phyloP scores from a whole-genome alignment of 2,888 invertebrate genomes.

The Doris montereyensis region DNA sequence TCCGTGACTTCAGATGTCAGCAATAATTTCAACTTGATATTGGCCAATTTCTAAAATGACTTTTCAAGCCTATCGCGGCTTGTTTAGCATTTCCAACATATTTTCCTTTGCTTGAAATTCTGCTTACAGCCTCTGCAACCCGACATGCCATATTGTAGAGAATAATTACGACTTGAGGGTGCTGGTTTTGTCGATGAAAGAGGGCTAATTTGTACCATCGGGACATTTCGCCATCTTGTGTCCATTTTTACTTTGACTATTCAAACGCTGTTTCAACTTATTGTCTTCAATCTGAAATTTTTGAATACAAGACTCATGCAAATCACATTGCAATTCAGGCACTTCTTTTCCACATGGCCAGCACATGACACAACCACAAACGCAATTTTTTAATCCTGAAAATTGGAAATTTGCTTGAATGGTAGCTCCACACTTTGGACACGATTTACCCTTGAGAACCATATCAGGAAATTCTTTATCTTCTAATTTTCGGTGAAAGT shows the following conservation, averaged over 20 bases:
- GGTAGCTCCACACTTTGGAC: slow-evolving; percentile 23
- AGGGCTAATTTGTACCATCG: slow-evolving; percentile 12
- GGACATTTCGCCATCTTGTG: no score
- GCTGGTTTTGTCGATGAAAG: slow-evolving; percentile 6
- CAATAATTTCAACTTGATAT: no score
- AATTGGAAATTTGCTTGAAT: background rate
- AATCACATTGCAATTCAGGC: background rate
- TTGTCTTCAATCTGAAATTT: background rate
- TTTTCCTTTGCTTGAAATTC: background rate
- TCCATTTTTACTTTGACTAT: background rate
- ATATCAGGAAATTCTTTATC: slow-evolving; percentile 25
- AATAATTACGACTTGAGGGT: slow-evolving; percentile 22
- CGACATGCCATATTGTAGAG: slow-evolving; percentile 12
- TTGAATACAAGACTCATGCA: background rate
- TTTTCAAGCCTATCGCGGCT: slow-evolving; percentile 1
- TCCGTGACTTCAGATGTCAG: no score
- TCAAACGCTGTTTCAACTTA: background rate
- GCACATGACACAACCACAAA: slow-evolving; percentile 21
- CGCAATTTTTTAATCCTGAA: background rate
- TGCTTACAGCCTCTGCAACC: background rate
- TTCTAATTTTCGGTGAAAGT: background rate
- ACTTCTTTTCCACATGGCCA: slow-evolving; percentile 15
- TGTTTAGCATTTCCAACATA: slow-evolving; percentile 12
- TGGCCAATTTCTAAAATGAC: no score
- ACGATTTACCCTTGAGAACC: slow-evolving; percentile 18